These are phyloP conservation scores for Stomatorhinus walkeri DNA, from an alignment of 2,797 vertebrate genomes.

Conservation along the genomic window DNA sequence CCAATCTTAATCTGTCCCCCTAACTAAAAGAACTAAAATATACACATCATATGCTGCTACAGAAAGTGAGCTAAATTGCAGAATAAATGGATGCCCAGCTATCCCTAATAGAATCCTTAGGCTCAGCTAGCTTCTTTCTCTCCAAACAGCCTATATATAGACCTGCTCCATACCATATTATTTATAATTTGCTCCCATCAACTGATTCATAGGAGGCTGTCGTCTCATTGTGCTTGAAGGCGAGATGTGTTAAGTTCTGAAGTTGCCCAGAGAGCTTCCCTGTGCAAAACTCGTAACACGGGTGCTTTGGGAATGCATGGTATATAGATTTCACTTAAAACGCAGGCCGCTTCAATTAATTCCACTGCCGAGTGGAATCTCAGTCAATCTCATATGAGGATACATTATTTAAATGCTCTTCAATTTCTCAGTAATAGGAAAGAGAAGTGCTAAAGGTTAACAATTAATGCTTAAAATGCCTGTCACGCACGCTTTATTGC, in stretches of 20 bases:
- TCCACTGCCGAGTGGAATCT: constrained; percentile 19
- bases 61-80: neutral
- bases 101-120: neutral
- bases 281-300: neutral
- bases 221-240: neutral
- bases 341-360: neutral
- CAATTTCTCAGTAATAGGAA: constrained; percentile 25
- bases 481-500: neutral
- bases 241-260: neutral
- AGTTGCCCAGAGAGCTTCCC: neutral
- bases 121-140: neutral
- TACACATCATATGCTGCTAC: neutral
- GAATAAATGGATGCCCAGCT: neutral
- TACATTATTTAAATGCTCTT: constrained; percentile 34
- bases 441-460: constrained; percentile 25
- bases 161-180: neutral
- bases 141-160: neutral
- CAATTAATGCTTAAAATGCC: constrained; percentile 13
- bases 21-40: neutral
- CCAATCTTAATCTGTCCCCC: constrained; percentile 1
- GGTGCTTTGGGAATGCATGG: neutral
- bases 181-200: neutral
- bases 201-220: neutral
- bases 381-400: constrained; percentile 21
- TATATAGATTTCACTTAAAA: neutral